Conservation (phyloP, 2,888 invertebrate species). For the Protonemura montana region DNA sequence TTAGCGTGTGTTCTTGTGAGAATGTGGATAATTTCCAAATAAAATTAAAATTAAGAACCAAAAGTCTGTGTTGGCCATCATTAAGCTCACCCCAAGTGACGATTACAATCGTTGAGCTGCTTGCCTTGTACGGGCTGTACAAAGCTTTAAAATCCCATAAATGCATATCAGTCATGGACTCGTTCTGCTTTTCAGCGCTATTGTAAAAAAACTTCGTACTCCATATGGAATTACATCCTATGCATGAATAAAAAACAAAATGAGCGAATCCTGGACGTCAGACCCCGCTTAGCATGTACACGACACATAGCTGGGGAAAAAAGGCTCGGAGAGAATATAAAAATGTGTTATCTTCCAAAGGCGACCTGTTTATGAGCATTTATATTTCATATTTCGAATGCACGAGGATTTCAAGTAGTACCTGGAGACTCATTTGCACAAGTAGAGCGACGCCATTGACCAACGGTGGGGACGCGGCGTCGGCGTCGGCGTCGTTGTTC, state of each 20-base stretch:
- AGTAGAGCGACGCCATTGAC: slow-evolving; percentile 21
- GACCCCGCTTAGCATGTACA: background rate
- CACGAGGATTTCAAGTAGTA: background rate
- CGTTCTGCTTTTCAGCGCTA: background rate
- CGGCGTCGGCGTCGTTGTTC: background rate
- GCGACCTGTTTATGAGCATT: slow-evolving; percentile 28
- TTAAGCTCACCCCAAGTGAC: background rate
- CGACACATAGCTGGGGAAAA: background rate
- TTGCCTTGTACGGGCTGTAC: too few relatives aligned
- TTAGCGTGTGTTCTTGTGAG: too few relatives aligned
- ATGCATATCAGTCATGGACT: background rate
- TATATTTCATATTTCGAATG: slow-evolving; percentile 30
- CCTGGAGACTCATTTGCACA: slow-evolving; percentile 35
- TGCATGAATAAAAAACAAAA: background rate
- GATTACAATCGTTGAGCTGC: too few relatives aligned
- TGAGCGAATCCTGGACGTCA: background rate
- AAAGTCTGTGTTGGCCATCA: too few relatives aligned
- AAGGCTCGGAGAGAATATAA: slow-evolving; percentile 7
- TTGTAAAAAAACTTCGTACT: background rate
- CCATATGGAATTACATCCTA: background rate
- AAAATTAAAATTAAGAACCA: too few relatives aligned
- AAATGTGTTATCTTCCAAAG: slow-evolving; percentile 28
- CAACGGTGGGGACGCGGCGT: background rate
- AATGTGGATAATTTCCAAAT: too few relatives aligned
- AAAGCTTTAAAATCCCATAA: background rate